These are phyloP conservation scores for Toxostoma redivivum DNA, from an alignment of 2,113 vertebrate species.

Conservation along the genomic window DNA sequence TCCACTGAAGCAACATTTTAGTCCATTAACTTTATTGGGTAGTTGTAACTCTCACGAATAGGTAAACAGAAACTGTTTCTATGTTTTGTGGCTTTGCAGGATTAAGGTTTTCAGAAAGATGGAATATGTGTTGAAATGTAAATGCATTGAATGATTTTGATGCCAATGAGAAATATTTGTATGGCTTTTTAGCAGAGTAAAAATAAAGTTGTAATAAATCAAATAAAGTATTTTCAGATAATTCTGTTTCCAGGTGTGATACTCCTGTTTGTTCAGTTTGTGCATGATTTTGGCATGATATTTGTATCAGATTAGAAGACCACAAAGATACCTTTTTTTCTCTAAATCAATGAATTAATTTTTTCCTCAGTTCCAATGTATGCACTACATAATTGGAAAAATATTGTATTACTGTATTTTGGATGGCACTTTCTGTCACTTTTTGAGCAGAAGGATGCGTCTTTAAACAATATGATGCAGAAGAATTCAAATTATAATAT, in stretches of 20 bases:
- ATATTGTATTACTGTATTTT: neutral
- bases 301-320: neutral
- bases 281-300: neutral
- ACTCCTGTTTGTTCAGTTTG: neutral
- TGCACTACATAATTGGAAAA: neutral
- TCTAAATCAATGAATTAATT: neutral
- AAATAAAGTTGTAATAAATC: neutral
- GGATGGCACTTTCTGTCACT: neutral
- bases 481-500: neutral
- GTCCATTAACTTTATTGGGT: conserved; percentile 6
- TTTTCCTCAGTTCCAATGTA: neutral
- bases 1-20: neutral
- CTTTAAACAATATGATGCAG: neutral
- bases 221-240: neutral
- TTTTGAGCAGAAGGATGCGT: neutral
- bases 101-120: neutral
- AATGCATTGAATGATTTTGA: neutral
- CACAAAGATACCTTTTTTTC: neutral
- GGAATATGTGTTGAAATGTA: neutral
- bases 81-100: neutral
- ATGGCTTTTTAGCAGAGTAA: neutral
- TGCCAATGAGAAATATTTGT: neutral
- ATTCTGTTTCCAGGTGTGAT: neutral
- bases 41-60: neutral
- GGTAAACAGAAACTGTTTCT: conserved; percentile 4